A percentile compares a stretch with the other conserved stretches of the same genome.
Evolutionary conservation across 2,797 vertebrate genomes (phyloP).

Genomic region (Diplodus puntazzo): DNA sequence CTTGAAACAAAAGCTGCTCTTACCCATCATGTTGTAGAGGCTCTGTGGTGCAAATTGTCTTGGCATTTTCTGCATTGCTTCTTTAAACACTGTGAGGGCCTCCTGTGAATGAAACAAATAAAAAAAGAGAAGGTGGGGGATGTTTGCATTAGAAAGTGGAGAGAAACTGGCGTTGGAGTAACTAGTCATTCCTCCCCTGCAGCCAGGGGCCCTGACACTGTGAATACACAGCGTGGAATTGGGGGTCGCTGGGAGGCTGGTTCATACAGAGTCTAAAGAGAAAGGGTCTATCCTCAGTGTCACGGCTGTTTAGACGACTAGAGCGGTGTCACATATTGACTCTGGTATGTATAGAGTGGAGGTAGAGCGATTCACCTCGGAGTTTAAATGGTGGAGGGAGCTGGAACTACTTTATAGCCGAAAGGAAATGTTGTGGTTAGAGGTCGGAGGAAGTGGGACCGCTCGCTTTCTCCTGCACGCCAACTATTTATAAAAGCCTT

Average conservation of each 20-base stretch:
- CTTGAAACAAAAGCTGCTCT: slow-evolving; percentile 75
- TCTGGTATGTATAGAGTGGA: slow-evolving; percentile 23
- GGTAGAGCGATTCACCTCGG: slow-evolving; percentile 48
- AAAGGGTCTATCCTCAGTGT: slow-evolving; percentile 73
- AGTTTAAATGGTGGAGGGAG: slow-evolving; percentile 55
- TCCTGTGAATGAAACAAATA: slow-evolving; percentile 87
- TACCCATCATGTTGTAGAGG: slow-evolving; percentile 99
- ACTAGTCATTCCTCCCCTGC: slow-evolving; percentile 64
- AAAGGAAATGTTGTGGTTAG: slow-evolving; percentile 61
- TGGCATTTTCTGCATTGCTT: slow-evolving; percentile 99
- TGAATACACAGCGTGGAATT: slow-evolving; percentile 80
- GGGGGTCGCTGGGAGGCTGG: slow-evolving; percentile 69
- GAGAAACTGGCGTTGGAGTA: slow-evolving; percentile 47
- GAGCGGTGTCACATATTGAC: slow-evolving; percentile 58
- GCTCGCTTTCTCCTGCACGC: slow-evolving; percentile 37
- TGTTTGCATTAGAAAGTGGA: slow-evolving; percentile 65
- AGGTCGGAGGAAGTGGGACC: slow-evolving; percentile 56
- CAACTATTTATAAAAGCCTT: slow-evolving; percentile 63
- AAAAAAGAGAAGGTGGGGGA: slow-evolving; percentile 36
- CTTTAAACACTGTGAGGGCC: slow-evolving; percentile 95
- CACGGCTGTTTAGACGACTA: slow-evolving; percentile 71
- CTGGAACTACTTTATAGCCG: slow-evolving; percentile 53
- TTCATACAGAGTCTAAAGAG: slow-evolving; percentile 63
- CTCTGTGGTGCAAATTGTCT: slow-evolving; percentile 99
- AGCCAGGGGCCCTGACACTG: slow-evolving; percentile 51